phyloP scores from a whole-genome alignment of 2,113 vertebrate species.

The Campylomormyrus numenius region DNA sequence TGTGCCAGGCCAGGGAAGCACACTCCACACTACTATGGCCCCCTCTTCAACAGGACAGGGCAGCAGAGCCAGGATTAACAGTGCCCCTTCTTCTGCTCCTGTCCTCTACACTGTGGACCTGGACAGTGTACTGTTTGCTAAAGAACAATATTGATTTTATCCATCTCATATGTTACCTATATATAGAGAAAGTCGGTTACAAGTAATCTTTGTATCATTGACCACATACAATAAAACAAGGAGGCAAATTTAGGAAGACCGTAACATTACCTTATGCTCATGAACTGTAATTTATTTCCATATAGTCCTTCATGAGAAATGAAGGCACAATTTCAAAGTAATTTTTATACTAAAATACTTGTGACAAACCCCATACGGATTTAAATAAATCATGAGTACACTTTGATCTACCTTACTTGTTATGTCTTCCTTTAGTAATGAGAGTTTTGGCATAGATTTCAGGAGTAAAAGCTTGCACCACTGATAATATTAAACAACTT shows the following conservation, averaged over 20 bases:
- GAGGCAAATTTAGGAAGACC: background rate
- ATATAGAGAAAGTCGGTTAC: background rate
- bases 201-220: background rate
- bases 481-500: background rate
- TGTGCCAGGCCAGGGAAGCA: background rate
- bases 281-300: background rate
- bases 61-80: background rate
- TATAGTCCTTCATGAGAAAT: background rate
- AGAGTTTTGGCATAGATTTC: background rate
- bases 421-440: background rate
- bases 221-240: background rate
- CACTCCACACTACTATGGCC: background rate
- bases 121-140: conserved; percentile 8
- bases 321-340: background rate
- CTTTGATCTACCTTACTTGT: background rate
- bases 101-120: conserved; percentile 9
- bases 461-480: background rate
- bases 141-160: conserved; percentile 12
- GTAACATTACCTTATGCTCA: background rate
- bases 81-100: conserved; percentile 3
- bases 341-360: background rate
- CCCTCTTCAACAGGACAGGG: background rate
- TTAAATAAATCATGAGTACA: background rate
- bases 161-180: background rate
- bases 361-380: background rate